Evolutionary conservation across 53 echinoderm and acorn worm genomes (phyloP), one percentile per base, ranked within the genome.

Genomic region (Holothuria scabra): DNA sequence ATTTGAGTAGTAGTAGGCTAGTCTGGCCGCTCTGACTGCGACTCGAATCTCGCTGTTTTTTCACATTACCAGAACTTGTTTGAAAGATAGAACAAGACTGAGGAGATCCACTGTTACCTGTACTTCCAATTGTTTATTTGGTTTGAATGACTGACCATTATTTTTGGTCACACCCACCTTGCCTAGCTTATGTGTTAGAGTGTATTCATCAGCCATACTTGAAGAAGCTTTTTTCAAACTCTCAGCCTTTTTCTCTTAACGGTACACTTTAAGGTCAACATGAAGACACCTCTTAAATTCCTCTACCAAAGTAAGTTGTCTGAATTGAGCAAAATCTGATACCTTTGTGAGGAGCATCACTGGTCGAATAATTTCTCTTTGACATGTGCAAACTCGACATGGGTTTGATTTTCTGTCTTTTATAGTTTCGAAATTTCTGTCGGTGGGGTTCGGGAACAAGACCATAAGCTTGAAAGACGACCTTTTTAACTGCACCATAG

Each of bases 151-250:
- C 31, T 8, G 0, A 4, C 34, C 6, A 35, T 35, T 35, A 4
- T 35, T 35, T n/a, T n/a, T n/a, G 35, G 35, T 35, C 35, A 35
- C 6, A 6, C 35, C 35, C 35, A 4, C 6, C 35, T 35, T 35
- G 35, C 35, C 35, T 3, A 35, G 8, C 38, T 65, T 88, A 32
- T 91, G 87, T 16, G 74, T 63, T 61, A 91, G 62, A 25, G 83
- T 84, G 80, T 75, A 91, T n/a, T 91, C 87, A 61, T 91, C 87
- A 29, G 87, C 91, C 65, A 59, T 46, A 46, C 31, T 65, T 24
- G 88, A 85, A n/a, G n/a, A n/a, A 19, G 92, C 88, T 8, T 66
- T 41, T 49, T 82, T 41, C 24, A 87, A 59, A 16, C 59, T 60
- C 1, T 79, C 41, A 18, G 84, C 62, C 10, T 76, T 76, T 4